These are phyloP conservation scores for Varecia variegata DNA, from an alignment of 2,797 vertebrate species.

Conservation along the genomic window DNA sequence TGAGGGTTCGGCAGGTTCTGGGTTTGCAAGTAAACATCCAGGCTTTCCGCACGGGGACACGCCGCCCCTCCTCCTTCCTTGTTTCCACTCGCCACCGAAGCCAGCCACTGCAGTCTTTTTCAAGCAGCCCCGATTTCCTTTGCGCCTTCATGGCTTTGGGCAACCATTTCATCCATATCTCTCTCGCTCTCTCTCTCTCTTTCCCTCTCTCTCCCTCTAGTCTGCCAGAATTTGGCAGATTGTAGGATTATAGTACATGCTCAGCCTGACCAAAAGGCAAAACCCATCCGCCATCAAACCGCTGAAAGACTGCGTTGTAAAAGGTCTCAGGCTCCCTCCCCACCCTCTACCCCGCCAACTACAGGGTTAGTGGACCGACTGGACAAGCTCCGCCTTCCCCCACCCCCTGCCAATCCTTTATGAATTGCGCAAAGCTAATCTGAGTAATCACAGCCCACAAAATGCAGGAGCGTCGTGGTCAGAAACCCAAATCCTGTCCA, in stretches of 20 bases:
- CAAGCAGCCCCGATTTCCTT: neutral
- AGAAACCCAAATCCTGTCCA: conserved; percentile 41
- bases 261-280: neutral
- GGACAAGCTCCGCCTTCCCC: neutral
- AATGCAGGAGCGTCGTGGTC: neutral
- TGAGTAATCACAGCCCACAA: conserved; percentile 1
- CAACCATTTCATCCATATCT: neutral
- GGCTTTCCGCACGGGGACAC: neutral
- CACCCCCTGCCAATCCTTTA: neutral
- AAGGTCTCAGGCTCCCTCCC: neutral
- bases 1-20: conserved; percentile 53
- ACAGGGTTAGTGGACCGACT: neutral
- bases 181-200: neutral
- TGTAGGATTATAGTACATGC: neutral
- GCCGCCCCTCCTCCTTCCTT: neutral
- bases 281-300: neutral
- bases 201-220: fast-evolving
- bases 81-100: neutral
- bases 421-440: neutral
- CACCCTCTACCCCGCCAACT: neutral
- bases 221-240: neutral
- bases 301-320: neutral
- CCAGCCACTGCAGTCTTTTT: neutral
- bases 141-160: neutral
- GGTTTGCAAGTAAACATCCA: conserved; percentile 27